A percentile compares a stretch with the other conserved stretches of the same genome.
Conservation (phyloP, 2,888 invertebrate species). For the Leucoptera coffeella region DNA sequence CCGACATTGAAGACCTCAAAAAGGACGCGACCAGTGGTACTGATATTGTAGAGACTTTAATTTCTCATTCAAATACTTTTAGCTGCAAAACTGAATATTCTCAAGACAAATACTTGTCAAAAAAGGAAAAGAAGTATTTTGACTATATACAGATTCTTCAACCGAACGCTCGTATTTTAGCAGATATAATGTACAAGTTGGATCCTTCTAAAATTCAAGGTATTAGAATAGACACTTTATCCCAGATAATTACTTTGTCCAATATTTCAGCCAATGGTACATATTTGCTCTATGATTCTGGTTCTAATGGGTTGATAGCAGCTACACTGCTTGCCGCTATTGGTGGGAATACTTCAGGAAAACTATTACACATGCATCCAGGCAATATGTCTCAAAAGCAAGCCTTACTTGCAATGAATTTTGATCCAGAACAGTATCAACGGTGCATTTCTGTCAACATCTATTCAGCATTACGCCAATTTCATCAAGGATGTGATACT, state of each 20-base stretch:
- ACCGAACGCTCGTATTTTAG: conserved; percentile 75
- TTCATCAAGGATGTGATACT: conserved; percentile 54
- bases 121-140: conserved; percentile 92
- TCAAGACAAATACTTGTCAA: conserved; percentile 90
- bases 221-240: conserved; percentile 80
- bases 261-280: conserved; percentile 75
- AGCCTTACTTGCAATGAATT: conserved; percentile 75
- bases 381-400: conserved; percentile 76
- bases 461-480: conserved; percentile 65
- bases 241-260: conserved; percentile 77
- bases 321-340: conserved; percentile 78
- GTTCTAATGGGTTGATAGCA: conserved; percentile 77
- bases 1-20: conserved; percentile 76
- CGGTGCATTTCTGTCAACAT: conserved; percentile 71
- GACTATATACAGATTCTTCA: conserved; percentile 72
- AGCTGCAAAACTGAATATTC: conserved; percentile 85
- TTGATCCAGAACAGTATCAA: conserved; percentile 61
- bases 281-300: conserved; percentile 82
- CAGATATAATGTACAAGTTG: conserved; percentile 78
- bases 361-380: conserved; percentile 70
- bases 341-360: conserved; percentile 57
- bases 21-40: conserved; percentile 70
- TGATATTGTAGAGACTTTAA: conserved; percentile 79
- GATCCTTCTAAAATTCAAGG: conserved; percentile 71
- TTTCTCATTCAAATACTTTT: conserved; percentile 89